phyloP scores from a whole-genome alignment of 2,888 invertebrate genomes.

The Cheilosia variabilis region DNA sequence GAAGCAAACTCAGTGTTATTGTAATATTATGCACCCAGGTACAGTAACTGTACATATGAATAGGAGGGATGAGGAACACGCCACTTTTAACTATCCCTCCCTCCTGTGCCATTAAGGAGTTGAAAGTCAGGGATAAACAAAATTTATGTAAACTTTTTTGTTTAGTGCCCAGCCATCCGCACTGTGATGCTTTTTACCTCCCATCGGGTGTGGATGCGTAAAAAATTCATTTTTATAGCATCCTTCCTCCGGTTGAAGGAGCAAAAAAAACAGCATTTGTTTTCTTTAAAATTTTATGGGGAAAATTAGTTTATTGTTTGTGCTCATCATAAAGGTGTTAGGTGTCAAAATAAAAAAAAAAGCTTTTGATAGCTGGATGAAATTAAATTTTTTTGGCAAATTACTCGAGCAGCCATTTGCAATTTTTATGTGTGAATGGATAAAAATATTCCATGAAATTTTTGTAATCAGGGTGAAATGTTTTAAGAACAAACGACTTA shows the following conservation, averaged over 20 bases:
- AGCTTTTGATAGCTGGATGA: background rate
- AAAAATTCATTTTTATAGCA: conserved; percentile 54
- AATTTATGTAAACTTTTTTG: conserved; percentile 65
- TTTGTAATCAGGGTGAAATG: too few species aligned
- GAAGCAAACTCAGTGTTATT: conserved; percentile 52
- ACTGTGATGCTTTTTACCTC: conserved; percentile 5
- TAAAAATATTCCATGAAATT: background rate
- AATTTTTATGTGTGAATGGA: background rate
- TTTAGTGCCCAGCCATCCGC: conserved; percentile 57
- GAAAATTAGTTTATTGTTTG: conserved; percentile 54
- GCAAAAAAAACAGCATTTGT: conserved; percentile 3
- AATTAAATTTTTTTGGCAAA: conserved; percentile 12
- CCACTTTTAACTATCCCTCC: conserved; percentile 31
- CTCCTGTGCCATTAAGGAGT: conserved; percentile 38
- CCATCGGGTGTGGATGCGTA: conserved; percentile 28
- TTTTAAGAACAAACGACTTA: too few species aligned
- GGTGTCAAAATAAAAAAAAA: background rate
- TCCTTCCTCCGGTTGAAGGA: conserved; percentile 4
- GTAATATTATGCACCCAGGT: conserved; percentile 65
- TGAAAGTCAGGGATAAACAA: conserved; percentile 60
- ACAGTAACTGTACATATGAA: conserved; percentile 20
- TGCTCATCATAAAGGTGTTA: conserved; percentile 7
- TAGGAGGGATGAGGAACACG: background rate
- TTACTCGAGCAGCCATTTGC: background rate
- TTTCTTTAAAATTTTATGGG: conserved; percentile 44